These are phyloP conservation scores for Himantopus leucocephalus DNA, from an alignment of 2,113 vertebrate species.

Conservation along the genomic window DNA sequence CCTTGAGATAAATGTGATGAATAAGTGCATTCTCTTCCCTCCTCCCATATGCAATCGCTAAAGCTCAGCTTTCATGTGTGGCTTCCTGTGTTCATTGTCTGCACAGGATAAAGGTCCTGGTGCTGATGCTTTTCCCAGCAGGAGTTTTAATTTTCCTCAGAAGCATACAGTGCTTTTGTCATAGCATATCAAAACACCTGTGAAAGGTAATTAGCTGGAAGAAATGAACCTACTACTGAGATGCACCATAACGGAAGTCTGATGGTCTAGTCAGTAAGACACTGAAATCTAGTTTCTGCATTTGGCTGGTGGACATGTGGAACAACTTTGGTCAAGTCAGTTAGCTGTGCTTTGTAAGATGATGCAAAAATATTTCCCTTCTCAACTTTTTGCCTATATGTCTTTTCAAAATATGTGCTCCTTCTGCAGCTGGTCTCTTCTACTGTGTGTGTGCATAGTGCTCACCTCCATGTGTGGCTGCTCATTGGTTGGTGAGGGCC, in stretches of 20 bases:
- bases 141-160: neutral
- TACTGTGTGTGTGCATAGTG: neutral
- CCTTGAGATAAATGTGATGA: neutral
- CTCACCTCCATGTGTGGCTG: neutral
- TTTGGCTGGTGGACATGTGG: neutral
- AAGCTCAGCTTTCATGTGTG: neutral
- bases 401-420: neutral
- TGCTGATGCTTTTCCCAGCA: neutral
- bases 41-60: neutral
- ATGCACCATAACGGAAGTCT: neutral
- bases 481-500: neutral
- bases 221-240: neutral
- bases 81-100: neutral
- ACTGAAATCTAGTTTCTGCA: neutral
- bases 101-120: neutral
- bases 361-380: neutral
- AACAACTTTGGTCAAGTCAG: neutral
- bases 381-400: neutral
- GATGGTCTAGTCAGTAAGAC: neutral
- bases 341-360: neutral
- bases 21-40: neutral
- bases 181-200: neutral
- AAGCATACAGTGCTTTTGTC: neutral
- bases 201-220: neutral
- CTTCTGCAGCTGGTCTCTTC: neutral